phyloP scores from a whole-genome alignment of 2,113 vertebrate genomes.

The Tetrao urogallus region DNA sequence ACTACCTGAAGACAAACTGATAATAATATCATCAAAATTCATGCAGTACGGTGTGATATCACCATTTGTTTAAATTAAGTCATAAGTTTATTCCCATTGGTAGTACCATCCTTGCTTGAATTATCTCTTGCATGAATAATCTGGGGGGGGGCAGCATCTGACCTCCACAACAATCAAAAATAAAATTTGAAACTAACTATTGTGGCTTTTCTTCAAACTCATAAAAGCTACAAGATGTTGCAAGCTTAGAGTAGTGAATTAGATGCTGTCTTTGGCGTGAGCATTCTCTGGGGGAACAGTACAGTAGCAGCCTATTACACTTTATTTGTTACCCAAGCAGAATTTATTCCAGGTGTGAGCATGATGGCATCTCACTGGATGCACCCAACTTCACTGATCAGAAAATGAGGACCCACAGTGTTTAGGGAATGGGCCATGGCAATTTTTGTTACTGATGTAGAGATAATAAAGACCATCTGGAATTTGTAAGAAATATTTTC shows the following conservation, averaged over 20 bases:
- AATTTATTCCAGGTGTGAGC: slow-evolving; percentile 7
- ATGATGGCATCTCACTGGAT: background rate
- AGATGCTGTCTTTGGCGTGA: background rate
- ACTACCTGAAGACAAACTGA: background rate
- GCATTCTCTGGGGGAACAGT: background rate
- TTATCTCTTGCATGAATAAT: background rate
- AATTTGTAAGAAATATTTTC: background rate
- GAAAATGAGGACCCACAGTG: background rate
- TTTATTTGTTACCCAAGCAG: slow-evolving; percentile 28
- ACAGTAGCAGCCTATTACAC: background rate
- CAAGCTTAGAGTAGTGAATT: background rate
- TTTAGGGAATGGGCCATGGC: background rate
- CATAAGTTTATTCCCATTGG: background rate
- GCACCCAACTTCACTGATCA: background rate
- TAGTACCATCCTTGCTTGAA: background rate
- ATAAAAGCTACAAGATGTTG: background rate
- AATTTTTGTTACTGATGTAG: background rate
- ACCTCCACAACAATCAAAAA: background rate
- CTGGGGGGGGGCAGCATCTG: background rate
- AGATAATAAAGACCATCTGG: slow-evolving; percentile 6
- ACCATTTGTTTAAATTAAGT: background rate
- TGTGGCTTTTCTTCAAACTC: background rate
- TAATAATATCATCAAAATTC: background rate
- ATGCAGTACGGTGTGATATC: background rate
- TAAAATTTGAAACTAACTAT: background rate